Evolutionary conservation across 2,797 vertebrate genomes (phyloP).

Genomic region (Petrocephalus sullivani): DNA sequence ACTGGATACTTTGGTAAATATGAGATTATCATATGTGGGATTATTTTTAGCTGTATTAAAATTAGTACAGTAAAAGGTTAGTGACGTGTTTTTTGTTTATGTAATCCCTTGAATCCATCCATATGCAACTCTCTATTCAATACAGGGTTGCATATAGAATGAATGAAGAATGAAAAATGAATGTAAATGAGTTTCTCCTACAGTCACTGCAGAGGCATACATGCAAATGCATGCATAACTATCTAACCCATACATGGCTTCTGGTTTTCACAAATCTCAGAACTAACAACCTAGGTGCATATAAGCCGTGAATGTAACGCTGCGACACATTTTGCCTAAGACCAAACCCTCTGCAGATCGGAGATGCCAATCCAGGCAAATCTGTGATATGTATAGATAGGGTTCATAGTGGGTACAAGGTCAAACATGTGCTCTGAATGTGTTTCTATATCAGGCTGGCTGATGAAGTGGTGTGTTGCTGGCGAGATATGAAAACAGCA

Average conservation of each 20-base stretch:
- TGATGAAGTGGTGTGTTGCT: neutral
- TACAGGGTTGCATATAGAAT: neutral
- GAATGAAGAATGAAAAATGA: neutral
- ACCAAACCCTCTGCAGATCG: neutral
- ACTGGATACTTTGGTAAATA: slow-evolving; percentile 15
- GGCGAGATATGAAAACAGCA: neutral
- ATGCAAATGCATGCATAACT: neutral
- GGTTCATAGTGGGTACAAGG: neutral
- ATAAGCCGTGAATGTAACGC: neutral
- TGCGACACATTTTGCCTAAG: neutral
- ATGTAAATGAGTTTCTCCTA: neutral
- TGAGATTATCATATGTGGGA: neutral
- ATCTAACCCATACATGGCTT: neutral
- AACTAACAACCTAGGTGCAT: neutral
- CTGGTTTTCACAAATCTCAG: neutral
- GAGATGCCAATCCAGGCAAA: neutral
- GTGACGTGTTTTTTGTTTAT: neutral
- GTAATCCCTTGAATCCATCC: neutral
- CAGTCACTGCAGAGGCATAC: neutral
- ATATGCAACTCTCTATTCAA: neutral
- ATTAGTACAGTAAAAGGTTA: neutral
- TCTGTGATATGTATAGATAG: neutral
- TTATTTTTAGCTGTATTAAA: neutral
- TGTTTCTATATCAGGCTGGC: neutral
- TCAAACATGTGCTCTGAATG: neutral